Evolutionary conservation across 2,888 invertebrate species (phyloP).

Genomic region (Lasioglossum lativentre): DNA sequence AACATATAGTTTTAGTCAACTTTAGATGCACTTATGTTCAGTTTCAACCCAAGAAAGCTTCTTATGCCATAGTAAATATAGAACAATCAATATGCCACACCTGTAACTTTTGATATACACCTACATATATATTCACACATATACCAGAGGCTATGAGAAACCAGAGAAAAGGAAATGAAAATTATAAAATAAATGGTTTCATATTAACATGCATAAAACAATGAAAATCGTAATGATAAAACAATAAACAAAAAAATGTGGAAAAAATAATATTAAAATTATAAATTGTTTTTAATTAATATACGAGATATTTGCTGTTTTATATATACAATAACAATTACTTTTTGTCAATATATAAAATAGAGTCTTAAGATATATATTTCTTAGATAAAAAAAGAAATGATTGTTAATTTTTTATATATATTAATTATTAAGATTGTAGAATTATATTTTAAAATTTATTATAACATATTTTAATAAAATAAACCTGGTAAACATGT

Average conservation of each 20-base stretch:
- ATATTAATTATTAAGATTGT: background rate
- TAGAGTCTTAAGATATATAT: background rate
- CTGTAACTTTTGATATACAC: slow-evolving; percentile 58
- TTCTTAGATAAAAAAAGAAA: background rate
- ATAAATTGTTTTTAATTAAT: background rate
- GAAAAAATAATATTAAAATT: background rate
- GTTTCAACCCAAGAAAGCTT: slow-evolving; percentile 28
- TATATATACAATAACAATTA: background rate
- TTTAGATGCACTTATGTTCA: slow-evolving; percentile 3
- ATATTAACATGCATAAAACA: background rate
- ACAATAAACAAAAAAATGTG: background rate
- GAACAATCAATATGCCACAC: slow-evolving; percentile 63
- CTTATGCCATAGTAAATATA: slow-evolving; percentile 54
- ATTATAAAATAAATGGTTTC: background rate
- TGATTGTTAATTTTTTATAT: background rate
- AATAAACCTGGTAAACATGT: background rate
- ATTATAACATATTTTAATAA: background rate
- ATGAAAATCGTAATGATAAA: background rate
- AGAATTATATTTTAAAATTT: background rate
- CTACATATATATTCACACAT: slow-evolving; percentile 13
- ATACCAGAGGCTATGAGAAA: background rate
- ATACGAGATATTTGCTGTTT: background rate
- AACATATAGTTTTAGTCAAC: background rate
- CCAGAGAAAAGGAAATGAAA: background rate
- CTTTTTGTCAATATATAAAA: background rate